Conservation (phyloP, 2,888 invertebrate species). For the Stramonita haemastoma region DNA sequence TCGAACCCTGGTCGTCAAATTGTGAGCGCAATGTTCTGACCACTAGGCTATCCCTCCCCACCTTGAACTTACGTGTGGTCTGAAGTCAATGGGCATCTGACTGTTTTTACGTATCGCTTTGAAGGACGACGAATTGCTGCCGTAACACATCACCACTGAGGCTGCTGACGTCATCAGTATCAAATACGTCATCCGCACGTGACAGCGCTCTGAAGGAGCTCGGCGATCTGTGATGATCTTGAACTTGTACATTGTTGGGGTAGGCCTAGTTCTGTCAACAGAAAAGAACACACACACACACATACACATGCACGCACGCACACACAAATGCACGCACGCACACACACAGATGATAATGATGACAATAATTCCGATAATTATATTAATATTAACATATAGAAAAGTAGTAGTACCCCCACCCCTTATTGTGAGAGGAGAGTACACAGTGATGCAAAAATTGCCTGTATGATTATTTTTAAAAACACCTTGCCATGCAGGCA, state of each 20-base stretch:
- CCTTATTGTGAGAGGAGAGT: no score
- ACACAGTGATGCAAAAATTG: no score
- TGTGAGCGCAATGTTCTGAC: no score
- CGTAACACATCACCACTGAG: neutral
- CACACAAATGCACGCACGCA: neutral
- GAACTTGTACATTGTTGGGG: neutral
- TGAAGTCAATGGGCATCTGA: slow-evolving; percentile 22
- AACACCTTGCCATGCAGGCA: no score
- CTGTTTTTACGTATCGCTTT: neutral
- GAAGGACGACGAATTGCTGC: neutral
- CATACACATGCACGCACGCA: neutral
- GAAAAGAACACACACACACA: neutral
- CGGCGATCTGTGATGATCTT: neutral
- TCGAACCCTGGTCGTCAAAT: no score
- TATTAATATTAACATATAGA: no score
- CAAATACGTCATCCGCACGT: slow-evolving; percentile 20
- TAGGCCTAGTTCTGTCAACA: neutral
- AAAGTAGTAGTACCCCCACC: no score
- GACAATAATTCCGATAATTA: neutral
- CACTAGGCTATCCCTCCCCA: neutral
- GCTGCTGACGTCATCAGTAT: slow-evolving; percentile 29
- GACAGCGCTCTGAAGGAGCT: neutral
- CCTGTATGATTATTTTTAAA: no score
- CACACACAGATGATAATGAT: neutral
- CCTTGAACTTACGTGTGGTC: neutral